Evolutionary conservation across 2,113 vertebrate genomes (phyloP), one percentile per base, ranked within the genome.

Genomic region (Orthonyx spaldingii): DNA sequence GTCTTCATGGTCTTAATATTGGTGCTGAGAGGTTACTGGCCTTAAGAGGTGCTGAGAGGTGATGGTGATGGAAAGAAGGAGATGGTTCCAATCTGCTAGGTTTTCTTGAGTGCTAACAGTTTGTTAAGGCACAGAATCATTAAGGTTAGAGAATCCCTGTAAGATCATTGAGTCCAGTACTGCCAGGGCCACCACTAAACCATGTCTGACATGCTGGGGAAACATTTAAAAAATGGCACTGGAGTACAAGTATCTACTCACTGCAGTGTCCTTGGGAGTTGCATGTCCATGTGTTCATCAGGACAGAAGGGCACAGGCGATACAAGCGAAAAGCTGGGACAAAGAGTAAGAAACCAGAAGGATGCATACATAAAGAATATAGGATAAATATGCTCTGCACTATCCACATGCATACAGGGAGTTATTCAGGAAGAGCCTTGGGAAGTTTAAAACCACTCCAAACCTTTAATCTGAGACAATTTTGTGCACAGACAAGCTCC

Each of bases 1-100:
- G 30, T 18, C 33, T 50, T 61, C 37, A 5, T 0, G 2, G 32
- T 14, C 64, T 65, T 37, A 30, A 21, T 47, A 18, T 12, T 3
- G 3, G 10, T 1, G 5, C 52, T 30, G 20, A 28, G 74, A 84
- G 27, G 3, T 52, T 21, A 80, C 65, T 4, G 50, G 33, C 19
- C 60, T 70, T 39, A n/a, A 32, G 16, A 17, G 3, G 13, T 0
- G 3, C 44, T 23, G 13, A 23, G 76, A 88, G 24, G 3, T 3
- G 24, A n/a, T 22, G 28, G 9, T 12, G 26, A 32, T 5, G 11
- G 41, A 35, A 76, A 61, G 47, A 50, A 24, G 32, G 32, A 83
- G 39, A 69, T 0, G 3, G 20, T n/a, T 39, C n/a, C 19, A 66
- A 17, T 27, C 24, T 56, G 44, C 1, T 0, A 13, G 23, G 39